These are phyloP conservation scores for Hedya salicella DNA, from an alignment of 2,888 invertebrate genomes.

Conservation along the genomic window DNA sequence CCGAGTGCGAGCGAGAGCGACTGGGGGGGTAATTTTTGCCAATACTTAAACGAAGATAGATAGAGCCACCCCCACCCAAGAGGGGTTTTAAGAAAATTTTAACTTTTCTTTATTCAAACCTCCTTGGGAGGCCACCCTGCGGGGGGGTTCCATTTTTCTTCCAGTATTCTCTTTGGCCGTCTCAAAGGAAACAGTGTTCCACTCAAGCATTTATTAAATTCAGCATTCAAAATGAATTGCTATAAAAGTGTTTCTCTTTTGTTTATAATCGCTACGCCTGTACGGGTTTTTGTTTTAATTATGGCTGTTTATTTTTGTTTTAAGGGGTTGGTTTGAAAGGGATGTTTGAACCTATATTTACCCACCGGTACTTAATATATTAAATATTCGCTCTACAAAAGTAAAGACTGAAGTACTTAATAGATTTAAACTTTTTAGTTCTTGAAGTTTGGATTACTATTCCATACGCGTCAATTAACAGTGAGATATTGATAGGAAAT, in stretches of 20 bases:
- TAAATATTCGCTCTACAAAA: no score
- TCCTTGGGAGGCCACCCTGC: slow-evolving; percentile 51
- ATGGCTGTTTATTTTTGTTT: slow-evolving; percentile 25
- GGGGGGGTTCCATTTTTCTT: slow-evolving; percentile 73
- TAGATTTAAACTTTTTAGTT: no score
- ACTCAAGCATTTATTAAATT: slow-evolving; percentile 83
- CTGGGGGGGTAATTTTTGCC: slow-evolving; percentile 78
- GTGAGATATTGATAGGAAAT: no score
- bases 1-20: slow-evolving; percentile 64
- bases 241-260: slow-evolving; percentile 69
- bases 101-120: slow-evolving; percentile 83
- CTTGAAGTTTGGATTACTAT: no score
- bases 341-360: neutral
- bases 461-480: no score
- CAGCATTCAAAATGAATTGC: slow-evolving; percentile 75
- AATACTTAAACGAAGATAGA: slow-evolving; percentile 84
- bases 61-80: slow-evolving; percentile 63
- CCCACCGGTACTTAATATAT: neutral
- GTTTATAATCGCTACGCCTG: slow-evolving; percentile 43
- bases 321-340: slow-evolving; percentile 1
- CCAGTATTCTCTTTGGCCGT: slow-evolving; percentile 79
- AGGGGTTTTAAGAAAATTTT: slow-evolving; percentile 82
- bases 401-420: no score
- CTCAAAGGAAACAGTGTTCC: slow-evolving; percentile 76
- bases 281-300: slow-evolving; percentile 32